These are phyloP conservation scores for Mamestra brassicae DNA, from an alignment of 2,888 invertebrate genomes.

Conservation along the genomic window DNA sequence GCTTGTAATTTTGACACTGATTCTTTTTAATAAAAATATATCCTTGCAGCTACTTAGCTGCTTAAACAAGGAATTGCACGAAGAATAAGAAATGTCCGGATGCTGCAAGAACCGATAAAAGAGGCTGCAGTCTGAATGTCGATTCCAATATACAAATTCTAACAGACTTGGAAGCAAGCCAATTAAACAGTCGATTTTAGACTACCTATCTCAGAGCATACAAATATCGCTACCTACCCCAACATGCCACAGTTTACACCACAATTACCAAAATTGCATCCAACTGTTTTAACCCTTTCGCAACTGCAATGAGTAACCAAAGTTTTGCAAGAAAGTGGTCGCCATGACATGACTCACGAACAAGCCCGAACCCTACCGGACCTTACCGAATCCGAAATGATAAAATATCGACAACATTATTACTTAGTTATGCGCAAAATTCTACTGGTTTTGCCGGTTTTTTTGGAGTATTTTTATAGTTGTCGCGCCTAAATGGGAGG, in stretches of 20 bases:
- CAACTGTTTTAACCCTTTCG: slow-evolving; percentile 64
- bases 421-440: slow-evolving; percentile 57
- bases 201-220: background rate
- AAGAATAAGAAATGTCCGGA: background rate
- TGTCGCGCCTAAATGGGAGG: slow-evolving; percentile 41
- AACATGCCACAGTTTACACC: slow-evolving; percentile 60
- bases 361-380: slow-evolving; percentile 40
- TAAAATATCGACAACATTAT: slow-evolving; percentile 56
- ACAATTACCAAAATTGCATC: slow-evolving; percentile 70
- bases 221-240: slow-evolving; percentile 16
- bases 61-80: background rate
- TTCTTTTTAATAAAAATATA: no score
- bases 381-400: slow-evolving; percentile 48
- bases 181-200: background rate
- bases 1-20: no score
- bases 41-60: no score
- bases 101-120: background rate
- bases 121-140: background rate
- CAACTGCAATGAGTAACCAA: slow-evolving; percentile 71
- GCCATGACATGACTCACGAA: slow-evolving; percentile 73
- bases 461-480: slow-evolving; percentile 48
- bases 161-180: slow-evolving; percentile 5
- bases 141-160: slow-evolving; percentile 7
- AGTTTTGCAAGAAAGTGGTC: slow-evolving; percentile 71
- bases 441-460: slow-evolving; percentile 55